phyloP scores from a whole-genome alignment of 2,113 vertebrate species.

The Sphaerodactylus townsendi region DNA sequence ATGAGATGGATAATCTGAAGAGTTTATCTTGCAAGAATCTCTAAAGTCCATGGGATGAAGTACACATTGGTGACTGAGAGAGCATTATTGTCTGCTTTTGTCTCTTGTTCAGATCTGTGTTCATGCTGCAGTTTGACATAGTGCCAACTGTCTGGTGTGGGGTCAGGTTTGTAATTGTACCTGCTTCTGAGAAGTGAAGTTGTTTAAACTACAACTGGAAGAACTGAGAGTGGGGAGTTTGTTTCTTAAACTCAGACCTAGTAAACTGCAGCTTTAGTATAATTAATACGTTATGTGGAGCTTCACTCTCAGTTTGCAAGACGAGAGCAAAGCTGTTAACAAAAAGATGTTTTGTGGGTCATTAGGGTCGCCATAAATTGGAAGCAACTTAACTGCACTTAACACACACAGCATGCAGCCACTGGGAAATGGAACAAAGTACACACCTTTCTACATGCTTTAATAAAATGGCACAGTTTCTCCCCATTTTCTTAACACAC shows the following conservation, averaged over 20 bases:
- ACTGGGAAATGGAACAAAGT: background rate
- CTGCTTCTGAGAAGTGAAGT: background rate
- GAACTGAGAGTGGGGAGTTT: background rate
- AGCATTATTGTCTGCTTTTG: background rate
- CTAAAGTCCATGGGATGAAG: background rate
- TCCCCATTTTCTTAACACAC: background rate
- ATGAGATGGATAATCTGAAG: background rate
- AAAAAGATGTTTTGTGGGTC: no score
- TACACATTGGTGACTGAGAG: background rate
- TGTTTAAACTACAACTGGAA: background rate
- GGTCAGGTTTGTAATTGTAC: background rate
- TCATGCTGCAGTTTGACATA: background rate
- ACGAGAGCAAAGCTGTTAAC: no score
- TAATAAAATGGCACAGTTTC: background rate
- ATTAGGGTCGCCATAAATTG: no score
- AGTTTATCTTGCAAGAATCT: accelerated
- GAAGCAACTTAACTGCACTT: no score
- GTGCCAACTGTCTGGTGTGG: background rate
- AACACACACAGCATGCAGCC: background rate
- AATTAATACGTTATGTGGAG: background rate
- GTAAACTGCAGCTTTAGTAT: background rate
- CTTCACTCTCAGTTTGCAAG: no score
- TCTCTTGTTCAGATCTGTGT: background rate
- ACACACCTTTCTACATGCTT: background rate
- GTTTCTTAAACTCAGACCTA: background rate